A percentile compares a stretch with the other conserved stretches of the same genome.
Conservation (phyloP, 2,113 vertebrate genomes). For the Probosciger aterrimus region DNA sequence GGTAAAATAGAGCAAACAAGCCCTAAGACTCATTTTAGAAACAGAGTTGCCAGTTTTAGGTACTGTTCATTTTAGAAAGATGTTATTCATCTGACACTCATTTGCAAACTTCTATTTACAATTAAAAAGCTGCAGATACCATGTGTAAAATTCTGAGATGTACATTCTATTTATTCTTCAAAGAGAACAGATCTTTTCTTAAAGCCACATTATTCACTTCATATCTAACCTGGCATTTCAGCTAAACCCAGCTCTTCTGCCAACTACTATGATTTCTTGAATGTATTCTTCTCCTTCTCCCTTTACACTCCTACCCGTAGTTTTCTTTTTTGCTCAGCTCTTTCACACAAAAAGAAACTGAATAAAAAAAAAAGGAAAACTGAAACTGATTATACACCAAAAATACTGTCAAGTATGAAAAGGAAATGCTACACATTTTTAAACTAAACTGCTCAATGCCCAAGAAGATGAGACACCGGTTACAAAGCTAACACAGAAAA, state of each 20-base stretch:
- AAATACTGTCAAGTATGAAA: not conserved
- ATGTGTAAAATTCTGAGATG: not conserved
- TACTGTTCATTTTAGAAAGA: not conserved
- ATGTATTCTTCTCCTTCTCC: not conserved
- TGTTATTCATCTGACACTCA: not conserved
- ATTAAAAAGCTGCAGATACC: not conserved
- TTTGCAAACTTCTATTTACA: not conserved
- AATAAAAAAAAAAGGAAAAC: not conserved
- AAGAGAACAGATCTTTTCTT: not conserved
- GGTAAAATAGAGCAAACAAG: conserved; percentile 4
- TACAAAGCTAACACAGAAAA: not conserved
- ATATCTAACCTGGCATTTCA: conserved; percentile 13
- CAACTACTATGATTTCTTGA: not conserved
- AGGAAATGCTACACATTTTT: conserved; percentile 15
- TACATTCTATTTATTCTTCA: not conserved
- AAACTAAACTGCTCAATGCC: not conserved
- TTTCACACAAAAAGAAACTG: not conserved
- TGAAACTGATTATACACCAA: not conserved
- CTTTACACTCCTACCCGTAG: not conserved
- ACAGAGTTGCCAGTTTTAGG: not conserved
- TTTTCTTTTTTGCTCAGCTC: not conserved
- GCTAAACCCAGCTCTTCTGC: not conserved
- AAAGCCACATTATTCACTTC: conserved; percentile 6
- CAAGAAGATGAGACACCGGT: not conserved
- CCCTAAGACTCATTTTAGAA: not conserved